Base-by-base conservation (phyloP, 2,888 invertebrate species). In the Lampropteryx suffumata region DNA sequence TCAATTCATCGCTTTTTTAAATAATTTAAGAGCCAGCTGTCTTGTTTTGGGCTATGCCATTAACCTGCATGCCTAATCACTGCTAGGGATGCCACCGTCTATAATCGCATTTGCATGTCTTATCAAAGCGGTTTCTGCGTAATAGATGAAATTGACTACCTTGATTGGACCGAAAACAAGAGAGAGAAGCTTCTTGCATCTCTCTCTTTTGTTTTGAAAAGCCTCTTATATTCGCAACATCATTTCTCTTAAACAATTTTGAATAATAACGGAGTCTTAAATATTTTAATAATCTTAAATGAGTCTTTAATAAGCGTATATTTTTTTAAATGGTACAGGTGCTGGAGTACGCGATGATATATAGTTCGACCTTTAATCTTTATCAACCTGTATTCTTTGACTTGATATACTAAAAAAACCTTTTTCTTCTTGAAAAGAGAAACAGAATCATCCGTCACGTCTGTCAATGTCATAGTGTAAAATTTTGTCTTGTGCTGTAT, bases 51-150 rank as follows among this genome's bases (percentile, higher is more conserved):
- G 39, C 52, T 44, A 7, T 35, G 0, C 10, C 26, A 32, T 24
- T 33, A 69, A 69, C 67, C 73, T 71, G 67, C 66, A 65, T 69
- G 70, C 67, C 71, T 69, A 75, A 76, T 78, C 66, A 73, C 66
- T 66, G 69, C 61, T 62, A 69, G 69, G 69, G 73, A 53, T 74
- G 72, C 73, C 64, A 63, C 68, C 56, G 65, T 55, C 55, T 59
- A 67, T 81, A 83, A 84, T 80, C 69, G 71, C 60, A 83, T 84
- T 75, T 84, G 69, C 82, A 84, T 84, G 76, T 81, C 82, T 83
- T 84, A 84, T 82, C 82, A 84, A 83, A 84, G 82, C 71, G 66
- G 76, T 73, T 76, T 73, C 72, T 60, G 61, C 57, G 68, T 75
- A 78, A 78, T 73, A 71, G 79, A 71, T 67, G 59, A 75, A 77